Percentiles rank a stretch among this genome's conserved stretches.
phyloP scores from a whole-genome alignment of 2,888 invertebrate genomes.

The Aphidoletes aphidimyza region DNA sequence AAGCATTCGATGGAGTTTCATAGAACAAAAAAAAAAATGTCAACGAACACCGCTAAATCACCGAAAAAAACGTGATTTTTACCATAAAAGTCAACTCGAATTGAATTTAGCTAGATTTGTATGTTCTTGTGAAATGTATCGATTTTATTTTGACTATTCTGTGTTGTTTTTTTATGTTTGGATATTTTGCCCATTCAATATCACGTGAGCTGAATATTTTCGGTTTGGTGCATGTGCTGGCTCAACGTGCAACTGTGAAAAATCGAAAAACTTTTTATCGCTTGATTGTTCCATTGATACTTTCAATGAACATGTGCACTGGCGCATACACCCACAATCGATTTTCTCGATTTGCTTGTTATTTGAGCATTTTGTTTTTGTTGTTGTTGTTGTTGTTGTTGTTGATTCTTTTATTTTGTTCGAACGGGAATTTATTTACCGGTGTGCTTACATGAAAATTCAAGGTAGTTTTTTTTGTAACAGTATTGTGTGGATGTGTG shows the following conservation, averaged over 20 bases:
- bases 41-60: background rate
- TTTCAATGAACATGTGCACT: background rate
- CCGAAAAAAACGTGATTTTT: background rate
- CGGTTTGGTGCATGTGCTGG: background rate
- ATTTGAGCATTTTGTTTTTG: too few species aligned
- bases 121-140: background rate
- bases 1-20: too few species aligned
- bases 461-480: too few species aligned
- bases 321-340: background rate
- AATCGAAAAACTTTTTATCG: slow-evolving; percentile 32
- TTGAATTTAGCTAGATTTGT: background rate
- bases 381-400: background rate
- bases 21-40: background rate
- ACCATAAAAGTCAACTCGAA: background rate
- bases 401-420: background rate
- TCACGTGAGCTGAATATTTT: background rate
- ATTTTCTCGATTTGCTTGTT: too few species aligned
- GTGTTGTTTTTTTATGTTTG: too few species aligned
- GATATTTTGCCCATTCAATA: background rate
- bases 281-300: slow-evolving; percentile 16
- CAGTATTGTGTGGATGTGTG: too few species aligned
- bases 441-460: background rate
- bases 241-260: background rate
- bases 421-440: slow-evolving; percentile 19
- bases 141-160: background rate